Conservation (phyloP, 2,888 invertebrate species). For the Gnatocerus cornutus region DNA sequence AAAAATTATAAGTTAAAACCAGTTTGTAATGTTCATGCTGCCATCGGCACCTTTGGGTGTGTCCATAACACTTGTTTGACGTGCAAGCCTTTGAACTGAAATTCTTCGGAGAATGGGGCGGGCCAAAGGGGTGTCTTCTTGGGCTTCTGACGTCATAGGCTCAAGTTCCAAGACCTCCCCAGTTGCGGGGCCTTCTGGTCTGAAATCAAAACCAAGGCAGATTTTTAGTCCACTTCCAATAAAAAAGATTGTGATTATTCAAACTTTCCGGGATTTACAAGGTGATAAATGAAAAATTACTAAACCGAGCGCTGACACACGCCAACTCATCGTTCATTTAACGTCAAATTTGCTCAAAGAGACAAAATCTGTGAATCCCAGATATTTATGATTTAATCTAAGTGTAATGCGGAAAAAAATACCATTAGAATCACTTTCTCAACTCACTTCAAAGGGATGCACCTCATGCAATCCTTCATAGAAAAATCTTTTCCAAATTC, state of each 20-base stretch:
- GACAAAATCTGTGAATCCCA: too few species aligned
- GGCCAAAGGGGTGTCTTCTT: conserved; percentile 72
- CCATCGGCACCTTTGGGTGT: conserved; percentile 87
- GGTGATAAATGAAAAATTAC: too few species aligned
- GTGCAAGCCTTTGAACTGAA: conserved; percentile 81
- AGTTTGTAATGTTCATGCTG: conserved; percentile 88
- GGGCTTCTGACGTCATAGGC: conserved; percentile 70
- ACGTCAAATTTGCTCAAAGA: too few species aligned
- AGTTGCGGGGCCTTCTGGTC: conserved; percentile 70
- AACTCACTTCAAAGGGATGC: conserved; percentile 80
- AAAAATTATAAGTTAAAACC: conserved; percentile 76
- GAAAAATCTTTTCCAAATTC: conserved; percentile 89
- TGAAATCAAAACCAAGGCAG: conserved; percentile 60
- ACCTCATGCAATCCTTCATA: conserved; percentile 82
- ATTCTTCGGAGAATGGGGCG: conserved; percentile 65
- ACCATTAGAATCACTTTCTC: too few species aligned
- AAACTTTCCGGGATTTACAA: too few species aligned
- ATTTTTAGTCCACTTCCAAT: too few species aligned
- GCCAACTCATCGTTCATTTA: too few species aligned
- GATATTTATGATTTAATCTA: too few species aligned
- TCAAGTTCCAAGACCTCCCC: conserved; percentile 84
- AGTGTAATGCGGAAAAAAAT: too few species aligned
- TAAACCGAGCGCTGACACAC: too few species aligned
- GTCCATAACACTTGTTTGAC: conserved; percentile 87
- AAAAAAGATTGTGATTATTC: too few species aligned